Conservation (phyloP, 2,113 vertebrate genomes). For the Psophia crepitans region DNA sequence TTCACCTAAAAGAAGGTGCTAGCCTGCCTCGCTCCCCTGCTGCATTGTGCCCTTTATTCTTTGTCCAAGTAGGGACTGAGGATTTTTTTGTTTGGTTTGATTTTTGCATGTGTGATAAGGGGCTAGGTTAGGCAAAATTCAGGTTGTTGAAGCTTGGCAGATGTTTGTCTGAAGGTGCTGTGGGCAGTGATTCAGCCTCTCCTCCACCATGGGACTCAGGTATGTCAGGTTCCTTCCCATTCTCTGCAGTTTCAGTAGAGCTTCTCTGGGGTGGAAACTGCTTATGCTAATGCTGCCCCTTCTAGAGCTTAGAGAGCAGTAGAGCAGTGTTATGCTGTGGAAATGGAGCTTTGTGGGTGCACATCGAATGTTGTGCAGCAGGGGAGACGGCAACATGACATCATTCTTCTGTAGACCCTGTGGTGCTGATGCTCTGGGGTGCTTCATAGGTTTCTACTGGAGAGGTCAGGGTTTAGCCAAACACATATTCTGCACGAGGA, state of each 20-base stretch:
- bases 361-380: accelerated
- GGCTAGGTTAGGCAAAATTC: not conserved
- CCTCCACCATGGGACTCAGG: not conserved
- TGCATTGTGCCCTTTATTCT: not conserved
- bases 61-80: not conserved
- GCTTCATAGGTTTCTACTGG: not conserved
- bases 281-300: not conserved
- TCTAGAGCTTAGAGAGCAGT: not conserved
- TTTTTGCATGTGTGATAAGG: not conserved
- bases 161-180: not conserved
- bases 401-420: not conserved
- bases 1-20: not conserved
- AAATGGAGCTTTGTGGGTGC: not conserved
- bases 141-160: not conserved
- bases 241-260: accelerated
- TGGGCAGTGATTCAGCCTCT: not conserved
- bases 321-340: accelerated
- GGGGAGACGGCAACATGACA: accelerated
- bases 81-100: not conserved
- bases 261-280: not conserved
- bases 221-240: not conserved
- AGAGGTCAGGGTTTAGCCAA: not conserved
- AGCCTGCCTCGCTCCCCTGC: not conserved
- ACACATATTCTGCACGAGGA: not conserved
- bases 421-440: accelerated